These are phyloP conservation scores for Chrysodeixis includens DNA, from an alignment of 2,888 invertebrate species.

Conservation along the genomic window DNA sequence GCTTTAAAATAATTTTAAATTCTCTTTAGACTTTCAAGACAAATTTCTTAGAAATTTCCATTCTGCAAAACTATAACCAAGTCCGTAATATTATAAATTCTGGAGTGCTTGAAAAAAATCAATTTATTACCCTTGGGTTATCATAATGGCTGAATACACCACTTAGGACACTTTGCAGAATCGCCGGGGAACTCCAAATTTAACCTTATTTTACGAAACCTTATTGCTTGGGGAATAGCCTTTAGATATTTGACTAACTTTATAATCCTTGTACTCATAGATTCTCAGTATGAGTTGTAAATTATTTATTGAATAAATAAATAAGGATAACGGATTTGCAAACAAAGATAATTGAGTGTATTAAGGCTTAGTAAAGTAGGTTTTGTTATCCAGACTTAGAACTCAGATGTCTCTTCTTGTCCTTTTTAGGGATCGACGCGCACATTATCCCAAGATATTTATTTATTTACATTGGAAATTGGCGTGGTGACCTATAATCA, in stretches of 20 bases:
- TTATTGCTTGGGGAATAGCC: not conserved
- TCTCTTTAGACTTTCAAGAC: too few species aligned
- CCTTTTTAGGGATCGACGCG: too few species aligned
- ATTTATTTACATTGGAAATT: too few species aligned
- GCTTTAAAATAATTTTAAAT: too few species aligned
- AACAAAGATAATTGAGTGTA: too few species aligned
- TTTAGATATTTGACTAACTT: not conserved
- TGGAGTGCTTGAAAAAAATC: not conserved
- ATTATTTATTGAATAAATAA: not conserved
- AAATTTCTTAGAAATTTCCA: too few species aligned
- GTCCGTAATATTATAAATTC: not conserved
- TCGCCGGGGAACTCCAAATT: not conserved
- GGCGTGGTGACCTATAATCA: too few species aligned
- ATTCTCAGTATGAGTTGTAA: not conserved
- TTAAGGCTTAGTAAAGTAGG: too few species aligned
- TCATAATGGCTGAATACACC: constrained; percentile 1
- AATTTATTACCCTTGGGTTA: not conserved
- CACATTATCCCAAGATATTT: too few species aligned
- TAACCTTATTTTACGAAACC: not conserved
- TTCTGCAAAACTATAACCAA: not conserved
- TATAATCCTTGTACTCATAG: not conserved
- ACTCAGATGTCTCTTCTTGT: too few species aligned
- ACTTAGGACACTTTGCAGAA: constrained; percentile 4
- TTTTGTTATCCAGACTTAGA: too few species aligned
- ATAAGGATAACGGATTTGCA: not conserved